phyloP scores from a whole-genome alignment of 2,888 invertebrate species.

The Fissipunctia ypsillon region DNA sequence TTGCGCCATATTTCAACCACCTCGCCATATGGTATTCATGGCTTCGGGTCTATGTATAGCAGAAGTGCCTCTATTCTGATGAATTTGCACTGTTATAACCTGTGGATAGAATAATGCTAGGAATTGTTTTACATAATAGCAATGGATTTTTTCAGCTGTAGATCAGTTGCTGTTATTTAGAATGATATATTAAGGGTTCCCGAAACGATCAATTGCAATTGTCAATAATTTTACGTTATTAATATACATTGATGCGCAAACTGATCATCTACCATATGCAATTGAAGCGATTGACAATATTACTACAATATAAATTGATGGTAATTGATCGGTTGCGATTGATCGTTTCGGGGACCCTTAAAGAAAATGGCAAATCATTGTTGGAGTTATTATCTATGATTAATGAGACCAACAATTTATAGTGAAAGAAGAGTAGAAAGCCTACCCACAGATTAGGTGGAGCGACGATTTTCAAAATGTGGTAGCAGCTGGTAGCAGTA shows the following conservation, averaged over 20 bases:
- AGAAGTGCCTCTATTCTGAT: conserved; percentile 62
- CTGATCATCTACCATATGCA: no score
- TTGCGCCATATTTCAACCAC: conserved; percentile 75
- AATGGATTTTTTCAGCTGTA: background rate
- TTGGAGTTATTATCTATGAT: no score
- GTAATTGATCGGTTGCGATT: no score
- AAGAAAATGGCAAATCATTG: no score
- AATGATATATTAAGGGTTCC: no score
- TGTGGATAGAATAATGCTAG: conserved; percentile 1
- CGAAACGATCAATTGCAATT: no score
- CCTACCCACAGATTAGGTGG: background rate
- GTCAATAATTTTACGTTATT: no score
- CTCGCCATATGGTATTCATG: conserved; percentile 74
- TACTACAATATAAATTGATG: no score
- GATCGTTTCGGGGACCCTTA: no score
- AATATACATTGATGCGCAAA: no score
- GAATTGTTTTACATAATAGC: conserved; percentile 11
- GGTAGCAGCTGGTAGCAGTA: background rate
- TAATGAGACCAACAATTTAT: background rate
- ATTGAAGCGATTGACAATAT: no score
- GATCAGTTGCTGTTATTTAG: background rate
- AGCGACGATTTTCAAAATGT: background rate
- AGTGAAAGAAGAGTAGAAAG: background rate
- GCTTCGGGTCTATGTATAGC: conserved; percentile 66
- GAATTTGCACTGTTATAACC: conserved; percentile 43